Evolutionary conservation across 2,888 invertebrate species (phyloP).

Genomic region (Palloptera scutellata): DNA sequence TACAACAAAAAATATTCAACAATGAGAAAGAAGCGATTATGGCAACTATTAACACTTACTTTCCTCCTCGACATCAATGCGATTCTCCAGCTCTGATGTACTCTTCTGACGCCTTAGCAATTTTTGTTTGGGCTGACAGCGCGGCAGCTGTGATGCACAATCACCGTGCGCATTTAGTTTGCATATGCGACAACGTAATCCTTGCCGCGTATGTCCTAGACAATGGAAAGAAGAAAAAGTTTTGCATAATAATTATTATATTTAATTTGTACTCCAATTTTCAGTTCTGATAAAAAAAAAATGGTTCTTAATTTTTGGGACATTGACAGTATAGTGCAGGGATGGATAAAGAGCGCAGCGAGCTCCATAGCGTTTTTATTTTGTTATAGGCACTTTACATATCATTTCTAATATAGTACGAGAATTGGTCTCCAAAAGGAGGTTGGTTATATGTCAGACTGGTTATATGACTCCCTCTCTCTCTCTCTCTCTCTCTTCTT

Average conservation of each 20-base stretch:
- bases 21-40: neutral
- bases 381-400: too few species aligned
- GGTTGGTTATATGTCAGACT: too few species aligned
- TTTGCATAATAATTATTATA: neutral
- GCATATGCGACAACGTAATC: conserved; percentile 87
- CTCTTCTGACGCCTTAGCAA: conserved; percentile 88
- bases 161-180: conserved; percentile 91
- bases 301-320: too few species aligned
- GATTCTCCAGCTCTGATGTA: conserved; percentile 82
- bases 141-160: conserved; percentile 82
- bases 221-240: neutral
- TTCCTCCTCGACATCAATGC: conserved; percentile 78
- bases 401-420: too few species aligned
- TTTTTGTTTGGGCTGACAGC: conserved; percentile 86
- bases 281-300: too few species aligned
- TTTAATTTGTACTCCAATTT: too few species aligned
- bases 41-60: conserved; percentile 70
- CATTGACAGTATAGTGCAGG: too few species aligned
- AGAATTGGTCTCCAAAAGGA: too few species aligned
- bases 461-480: too few species aligned
- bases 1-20: neutral
- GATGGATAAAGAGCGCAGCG: too few species aligned
- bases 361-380: too few species aligned
- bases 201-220: conserved; percentile 88
- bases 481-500: too few species aligned